A percentile compares a stretch with the other conserved stretches of the same genome.
These are phyloP conservation scores for Pilophorus perplexus DNA, from an alignment of 2,888 invertebrate species.

Conservation along the genomic window DNA sequence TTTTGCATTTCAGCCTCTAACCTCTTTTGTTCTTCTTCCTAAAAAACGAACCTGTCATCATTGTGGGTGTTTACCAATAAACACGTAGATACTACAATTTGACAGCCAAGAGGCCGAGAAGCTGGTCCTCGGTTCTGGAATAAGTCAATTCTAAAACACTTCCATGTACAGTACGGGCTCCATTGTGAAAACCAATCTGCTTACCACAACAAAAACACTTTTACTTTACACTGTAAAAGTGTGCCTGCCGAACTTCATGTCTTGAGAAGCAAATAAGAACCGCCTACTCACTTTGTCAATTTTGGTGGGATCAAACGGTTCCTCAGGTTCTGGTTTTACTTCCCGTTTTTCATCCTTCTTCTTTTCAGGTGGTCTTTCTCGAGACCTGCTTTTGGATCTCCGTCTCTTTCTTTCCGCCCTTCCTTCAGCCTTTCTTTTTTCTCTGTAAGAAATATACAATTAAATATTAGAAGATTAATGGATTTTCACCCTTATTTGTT, in stretches of 20 bases:
- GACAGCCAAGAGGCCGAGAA: not conserved
- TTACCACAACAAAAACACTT: too few species aligned
- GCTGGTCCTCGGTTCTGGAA: too few species aligned
- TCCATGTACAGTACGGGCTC: too few species aligned
- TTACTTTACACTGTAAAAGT: not conserved
- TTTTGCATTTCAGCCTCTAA: constrained; percentile 95
- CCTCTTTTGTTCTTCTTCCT: constrained; percentile 86
- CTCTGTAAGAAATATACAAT: constrained; percentile 51
- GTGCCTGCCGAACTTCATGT: too few species aligned
- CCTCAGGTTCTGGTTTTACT: constrained; percentile 57
- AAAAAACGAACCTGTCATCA: constrained; percentile 2
- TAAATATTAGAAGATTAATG: constrained; percentile 33
- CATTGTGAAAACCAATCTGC: too few species aligned
- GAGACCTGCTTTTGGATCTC: constrained; percentile 51
- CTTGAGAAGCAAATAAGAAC: too few species aligned
- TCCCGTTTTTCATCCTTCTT: constrained; percentile 61
- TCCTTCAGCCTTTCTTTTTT: constrained; percentile 47
- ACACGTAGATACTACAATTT: not conserved
- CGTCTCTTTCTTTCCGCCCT: constrained; percentile 53
- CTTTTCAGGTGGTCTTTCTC: constrained; percentile 51
- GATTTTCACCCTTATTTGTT: not conserved
- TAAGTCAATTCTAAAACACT: too few species aligned
- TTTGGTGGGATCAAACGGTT: constrained; percentile 70
- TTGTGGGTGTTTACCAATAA: not conserved
- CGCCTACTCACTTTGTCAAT: constrained; percentile 78